Base-by-base conservation (phyloP, 1,140 invertebrate genomes). In the Mylabris phalerata region DNA sequence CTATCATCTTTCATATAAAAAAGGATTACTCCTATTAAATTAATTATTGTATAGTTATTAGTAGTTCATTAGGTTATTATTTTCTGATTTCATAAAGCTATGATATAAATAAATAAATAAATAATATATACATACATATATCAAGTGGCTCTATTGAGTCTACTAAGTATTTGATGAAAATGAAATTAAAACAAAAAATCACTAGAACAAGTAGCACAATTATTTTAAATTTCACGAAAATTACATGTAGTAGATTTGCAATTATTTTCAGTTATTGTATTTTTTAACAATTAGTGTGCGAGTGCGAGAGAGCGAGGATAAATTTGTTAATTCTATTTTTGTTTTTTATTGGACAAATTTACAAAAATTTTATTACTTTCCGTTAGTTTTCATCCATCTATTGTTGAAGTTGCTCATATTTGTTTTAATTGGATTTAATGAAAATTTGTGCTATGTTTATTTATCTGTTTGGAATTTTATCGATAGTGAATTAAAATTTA, bases 51-150 rank as follows among this genome's bases (percentile, higher is more conserved):
- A 65, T 67, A 67, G 65, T 67, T 61, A 57, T 61, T 55, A 50
- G 61, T 67, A 67, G 65, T 54, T 44, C 57, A 43, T 61, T 67
- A 67, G 65, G 63, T 67, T 67, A 67, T 65, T 52, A 61, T 65
- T 32, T 32, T 32, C 7, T 32, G 32, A 32, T 32, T 32, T 32
- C 32, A 32, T 32, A 32, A 32, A 32, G 32, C 32, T 32, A 32
- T 32, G 27, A 32, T 32, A 32, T 32, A 32, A 32, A 32, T 32
- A 32, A 32, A 13, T 13, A 32, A 32, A 7, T 32, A 32, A 32
- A 32, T 32, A 32, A 32, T 32, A 32, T 32, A 32, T 32, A 32
- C 58, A 42, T 51, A 59, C 51, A 61, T 59, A 63, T 61, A 58
- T 57, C 59, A 54, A 62, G 60, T 46, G 58, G 40, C 61, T 65